Evolutionary conservation across 2,113 vertebrate genomes (phyloP), one percentile per base, ranked within the genome.

Genomic region (Leptosomus discolor): DNA sequence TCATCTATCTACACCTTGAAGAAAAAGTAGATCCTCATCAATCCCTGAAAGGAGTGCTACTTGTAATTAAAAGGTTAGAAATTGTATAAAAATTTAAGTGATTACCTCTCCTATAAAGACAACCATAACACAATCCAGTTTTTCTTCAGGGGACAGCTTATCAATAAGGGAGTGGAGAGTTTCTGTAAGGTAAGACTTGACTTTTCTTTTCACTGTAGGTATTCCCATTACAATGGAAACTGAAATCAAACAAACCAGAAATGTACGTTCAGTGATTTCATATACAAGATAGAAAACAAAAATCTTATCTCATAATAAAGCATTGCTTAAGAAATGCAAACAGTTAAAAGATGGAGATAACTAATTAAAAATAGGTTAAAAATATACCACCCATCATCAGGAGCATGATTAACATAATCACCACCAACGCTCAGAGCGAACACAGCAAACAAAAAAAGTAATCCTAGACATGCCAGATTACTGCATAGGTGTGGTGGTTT

Each of bases 191-290:
- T 99, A 99, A 53, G 99, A 99, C 98, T 99, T 99, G 94, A 99
- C 99, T 98, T 99, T 99, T 94, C 99, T 98, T 98, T 99, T 99
- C 98, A 99, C 99, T 23, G 99, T 99, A 88, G 99, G 99, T 97
- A 99, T 99, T 89, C 99, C 99, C 99, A 99, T 99, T 94, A 99
- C 99, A 98, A 99, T 99, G 96, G 99, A 99, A 98, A 99, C 99
- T 99, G 98, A 58, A 97, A 97, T 73, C 5, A 96, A 96, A 96
- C 74, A 94, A 94, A 97, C 60, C 57, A 97, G 88, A 95, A 93
- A 92, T 2, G 12, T 60, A 71, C 60, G 90, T 80, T 93, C 63
- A 95, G 70, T 61, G 24, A 92, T 54, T 70, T 56, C 36, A 94
- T 37, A 90, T 14, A 82, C 24, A 90, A 90, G 21, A 73, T 0